Evolutionary conservation across 2,113 vertebrate species (phyloP), one percentile per base, ranked within the genome.

Genomic region (Vidua chalybeata): DNA sequence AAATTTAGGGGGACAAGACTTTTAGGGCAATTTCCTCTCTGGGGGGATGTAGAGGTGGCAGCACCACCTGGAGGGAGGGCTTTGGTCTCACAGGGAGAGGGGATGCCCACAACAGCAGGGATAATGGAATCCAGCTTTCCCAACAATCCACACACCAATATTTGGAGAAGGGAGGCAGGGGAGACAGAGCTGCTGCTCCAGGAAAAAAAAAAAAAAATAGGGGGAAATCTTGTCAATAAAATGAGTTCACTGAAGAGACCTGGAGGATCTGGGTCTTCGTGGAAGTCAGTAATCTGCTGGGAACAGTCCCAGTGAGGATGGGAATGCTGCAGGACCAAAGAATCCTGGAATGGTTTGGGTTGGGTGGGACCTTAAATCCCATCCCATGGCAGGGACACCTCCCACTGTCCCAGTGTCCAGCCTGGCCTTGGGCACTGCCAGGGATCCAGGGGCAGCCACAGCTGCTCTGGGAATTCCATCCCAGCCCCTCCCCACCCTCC

Each of bases 81-180:
- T 90, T 64, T 20, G 76, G 54, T 64, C 54, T 59, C 80, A 26
- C 0, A 9, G 45, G 35, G 73, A 88, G 35, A 64, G 15, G 18
- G 24, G 48, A 64, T 2, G 5, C 21, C 16, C 39, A 11, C 14
- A 1, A 0, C 1, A 23, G 37, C 45, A 27, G n/a, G 43, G 48
- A 31, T n/a, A 18, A 55, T 0, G 30, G 30, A 77, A 77, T 21
- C 22, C 16, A 37, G 26, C 35, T 78, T 54, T 77, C 51, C 31
- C 39, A 58, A 5, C 13, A 35, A 16, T 24, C 30, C 41, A 22
- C 31, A 2, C 3, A 24, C 1, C 41, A 55, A 7, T 9, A 51
- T 7, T 22, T 31, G 33, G 74, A 78, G 85, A 54, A 66, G 10
- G 22, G 43, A 81, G 18, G 41, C 20, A 77, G 59, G 22, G 33